A percentile compares a stretch with the other conserved stretches of the same genome.
phyloP scores from a whole-genome alignment of 2,888 invertebrate species.

The Emmelina monodactyla region DNA sequence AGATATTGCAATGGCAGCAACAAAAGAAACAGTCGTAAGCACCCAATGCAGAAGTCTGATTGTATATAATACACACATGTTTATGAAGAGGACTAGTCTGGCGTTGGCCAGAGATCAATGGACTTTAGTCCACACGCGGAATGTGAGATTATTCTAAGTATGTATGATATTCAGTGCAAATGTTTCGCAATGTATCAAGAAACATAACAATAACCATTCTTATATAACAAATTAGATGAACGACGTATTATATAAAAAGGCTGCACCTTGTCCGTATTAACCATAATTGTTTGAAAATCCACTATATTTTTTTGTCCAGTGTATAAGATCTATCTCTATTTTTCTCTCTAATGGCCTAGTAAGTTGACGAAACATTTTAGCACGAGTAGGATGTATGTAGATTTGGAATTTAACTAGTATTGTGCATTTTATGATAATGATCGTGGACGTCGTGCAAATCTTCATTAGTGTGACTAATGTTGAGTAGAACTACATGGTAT shows the following conservation, averaged over 20 bases:
- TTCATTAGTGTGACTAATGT: constrained; percentile 48
- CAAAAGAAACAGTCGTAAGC: constrained; percentile 70
- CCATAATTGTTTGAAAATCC: no score
- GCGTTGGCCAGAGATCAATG: no score
- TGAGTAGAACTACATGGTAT: constrained; percentile 29
- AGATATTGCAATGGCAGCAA: constrained; percentile 87
- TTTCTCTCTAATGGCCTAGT: no score
- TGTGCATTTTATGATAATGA: constrained; percentile 33
- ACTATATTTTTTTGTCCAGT: no score
- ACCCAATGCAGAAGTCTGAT: constrained; percentile 52
- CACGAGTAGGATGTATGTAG: no score
- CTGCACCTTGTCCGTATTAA: no score
- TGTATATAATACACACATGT: constrained; percentile 49
- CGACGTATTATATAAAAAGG: no score
- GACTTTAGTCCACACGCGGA: constrained; percentile 54
- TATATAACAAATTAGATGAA: no score
- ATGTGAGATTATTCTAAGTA: constrained; percentile 54
- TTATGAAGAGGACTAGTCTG: constrained; percentile 42
- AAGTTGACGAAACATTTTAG: no score
- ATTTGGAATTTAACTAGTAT: no score
- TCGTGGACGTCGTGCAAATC: constrained; percentile 26
- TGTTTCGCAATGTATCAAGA: constrained; percentile 22
- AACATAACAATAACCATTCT: no score
- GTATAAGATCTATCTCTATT: no score
- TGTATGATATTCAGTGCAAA: constrained; percentile 33